phyloP scores from a whole-genome alignment of 2,888 invertebrate species.

The Euproctis similis region DNA sequence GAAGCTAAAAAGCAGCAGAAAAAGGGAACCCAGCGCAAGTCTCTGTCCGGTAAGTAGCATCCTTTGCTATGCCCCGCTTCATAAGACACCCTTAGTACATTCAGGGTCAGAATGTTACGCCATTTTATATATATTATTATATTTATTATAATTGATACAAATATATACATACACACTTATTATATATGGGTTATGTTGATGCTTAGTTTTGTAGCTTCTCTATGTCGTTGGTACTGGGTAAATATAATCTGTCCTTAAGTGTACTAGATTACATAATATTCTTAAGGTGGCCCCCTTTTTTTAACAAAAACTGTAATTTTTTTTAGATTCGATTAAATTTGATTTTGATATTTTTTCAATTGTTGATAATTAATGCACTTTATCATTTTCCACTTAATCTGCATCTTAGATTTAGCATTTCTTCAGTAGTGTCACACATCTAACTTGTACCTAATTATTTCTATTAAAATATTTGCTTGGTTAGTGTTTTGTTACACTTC shows the following conservation, averaged over 20 bases:
- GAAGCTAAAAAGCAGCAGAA: slow-evolving; percentile 97
- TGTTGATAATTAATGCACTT: slow-evolving; percentile 12
- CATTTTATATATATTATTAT: slow-evolving; percentile 9
- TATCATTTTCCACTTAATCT: slow-evolving; percentile 18
- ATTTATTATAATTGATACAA: too few species aligned
- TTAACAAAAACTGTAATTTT: slow-evolving; percentile 14
- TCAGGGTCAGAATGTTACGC: slow-evolving; percentile 37
- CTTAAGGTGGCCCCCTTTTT: background rate
- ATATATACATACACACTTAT: too few species aligned
- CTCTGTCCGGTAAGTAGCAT: slow-evolving; percentile 87
- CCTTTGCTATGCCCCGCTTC: slow-evolving; percentile 65
- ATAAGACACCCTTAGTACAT: slow-evolving; percentile 43
- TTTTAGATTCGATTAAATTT: too few species aligned
- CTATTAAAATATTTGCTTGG: too few species aligned
- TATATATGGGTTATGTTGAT: slow-evolving; percentile 18
- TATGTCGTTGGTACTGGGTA: slow-evolving; percentile 23
- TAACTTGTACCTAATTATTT: slow-evolving; percentile 13
- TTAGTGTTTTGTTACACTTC: slow-evolving; percentile 3
- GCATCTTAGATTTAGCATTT: slow-evolving; percentile 18
- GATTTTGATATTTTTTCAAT: slow-evolving; percentile 7
- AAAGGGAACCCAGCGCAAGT: slow-evolving; percentile 82
- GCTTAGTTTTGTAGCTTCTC: slow-evolving; percentile 38
- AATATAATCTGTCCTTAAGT: slow-evolving; percentile 44
- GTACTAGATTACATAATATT: slow-evolving; percentile 29
- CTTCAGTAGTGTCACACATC: too few species aligned